Evolutionary conservation across 2,888 invertebrate genomes (phyloP).

Genomic region (Deilephila elpenor): DNA sequence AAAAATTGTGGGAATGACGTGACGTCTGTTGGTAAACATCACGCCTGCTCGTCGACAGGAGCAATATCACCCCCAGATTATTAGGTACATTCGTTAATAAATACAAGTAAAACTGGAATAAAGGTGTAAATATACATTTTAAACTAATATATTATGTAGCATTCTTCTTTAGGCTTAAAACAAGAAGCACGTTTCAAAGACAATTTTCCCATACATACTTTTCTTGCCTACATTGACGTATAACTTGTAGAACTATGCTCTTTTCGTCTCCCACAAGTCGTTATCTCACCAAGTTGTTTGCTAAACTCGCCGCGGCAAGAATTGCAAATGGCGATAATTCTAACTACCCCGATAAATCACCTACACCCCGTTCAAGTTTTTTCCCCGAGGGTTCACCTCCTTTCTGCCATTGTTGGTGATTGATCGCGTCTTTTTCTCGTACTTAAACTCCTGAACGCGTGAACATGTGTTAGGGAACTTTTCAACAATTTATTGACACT

Average conservation of each 20-base stretch:
- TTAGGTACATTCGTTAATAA: too few relatives aligned
- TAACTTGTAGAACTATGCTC: constrained; percentile 15
- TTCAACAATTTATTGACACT: constrained; percentile 51
- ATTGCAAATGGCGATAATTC: constrained; percentile 85
- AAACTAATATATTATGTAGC: too few relatives aligned
- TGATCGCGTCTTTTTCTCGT: constrained; percentile 70
- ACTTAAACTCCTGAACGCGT: constrained; percentile 65
- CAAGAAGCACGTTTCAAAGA: neutral
- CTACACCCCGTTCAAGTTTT: constrained; percentile 74
- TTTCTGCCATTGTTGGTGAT: constrained; percentile 74
- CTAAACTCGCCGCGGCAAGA: constrained; percentile 72
- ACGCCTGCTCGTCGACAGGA: too few relatives aligned
- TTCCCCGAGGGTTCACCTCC: constrained; percentile 74
- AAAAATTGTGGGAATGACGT: too few relatives aligned
- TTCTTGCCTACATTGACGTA: neutral
- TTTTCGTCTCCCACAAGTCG: constrained; percentile 58
- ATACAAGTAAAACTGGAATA: too few relatives aligned
- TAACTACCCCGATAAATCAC: constrained; percentile 83
- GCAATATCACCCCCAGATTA: too few relatives aligned
- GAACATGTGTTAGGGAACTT: constrained; percentile 70
- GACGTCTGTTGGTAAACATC: too few relatives aligned
- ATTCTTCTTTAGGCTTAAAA: neutral
- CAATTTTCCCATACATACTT: neutral
- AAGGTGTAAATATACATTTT: too few relatives aligned
- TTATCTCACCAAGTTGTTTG: constrained; percentile 74